Evolutionary conservation across 2,888 invertebrate species (phyloP).

Genomic region (Eurytoma californica): DNA sequence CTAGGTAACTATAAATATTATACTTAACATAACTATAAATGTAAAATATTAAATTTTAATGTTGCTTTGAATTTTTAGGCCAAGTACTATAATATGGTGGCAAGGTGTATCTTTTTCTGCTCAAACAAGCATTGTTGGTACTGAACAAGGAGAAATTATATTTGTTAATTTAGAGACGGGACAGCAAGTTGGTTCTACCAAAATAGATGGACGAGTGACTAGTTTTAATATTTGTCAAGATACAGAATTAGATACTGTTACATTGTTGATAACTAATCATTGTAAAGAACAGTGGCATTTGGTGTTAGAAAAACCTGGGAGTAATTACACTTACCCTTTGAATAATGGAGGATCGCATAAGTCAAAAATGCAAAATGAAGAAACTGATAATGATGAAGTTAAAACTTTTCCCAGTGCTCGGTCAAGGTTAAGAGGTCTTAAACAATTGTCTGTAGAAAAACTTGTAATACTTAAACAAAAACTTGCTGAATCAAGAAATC

Average conservation of each 20-base stretch:
- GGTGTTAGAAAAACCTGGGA: conserved; percentile 86
- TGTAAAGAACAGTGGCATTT: conserved; percentile 89
- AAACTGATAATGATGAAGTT: conserved; percentile 67
- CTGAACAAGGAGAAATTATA: conserved; percentile 78
- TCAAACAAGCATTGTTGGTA: conserved; percentile 73
- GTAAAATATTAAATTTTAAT: conserved; percentile 8
- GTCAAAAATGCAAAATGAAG: conserved; percentile 60
- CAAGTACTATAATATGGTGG: conserved; percentile 74
- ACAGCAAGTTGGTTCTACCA: conserved; percentile 81
- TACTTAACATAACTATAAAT: neutral
- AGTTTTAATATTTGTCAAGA: conserved; percentile 84
- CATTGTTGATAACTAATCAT: conserved; percentile 83
- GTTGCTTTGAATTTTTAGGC: conserved; percentile 61
- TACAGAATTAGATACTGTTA: conserved; percentile 80
- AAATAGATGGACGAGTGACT: conserved; percentile 80
- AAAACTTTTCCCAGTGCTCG: conserved; percentile 71
- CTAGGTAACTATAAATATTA: conserved; percentile 62
- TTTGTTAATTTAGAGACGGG: conserved; percentile 85
- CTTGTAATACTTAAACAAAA: conserved; percentile 81
- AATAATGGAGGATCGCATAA: conserved; percentile 53
- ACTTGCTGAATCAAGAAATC: conserved; percentile 77
- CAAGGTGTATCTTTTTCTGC: conserved; percentile 68
- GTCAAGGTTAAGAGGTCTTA: conserved; percentile 80
- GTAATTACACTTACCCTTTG: conserved; percentile 83
- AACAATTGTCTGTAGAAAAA: conserved; percentile 83